A percentile compares a stretch with the other conserved stretches of the same genome.
phyloP scores from a whole-genome alignment of 2,888 invertebrate species.

The Coenonympha glycerion region DNA sequence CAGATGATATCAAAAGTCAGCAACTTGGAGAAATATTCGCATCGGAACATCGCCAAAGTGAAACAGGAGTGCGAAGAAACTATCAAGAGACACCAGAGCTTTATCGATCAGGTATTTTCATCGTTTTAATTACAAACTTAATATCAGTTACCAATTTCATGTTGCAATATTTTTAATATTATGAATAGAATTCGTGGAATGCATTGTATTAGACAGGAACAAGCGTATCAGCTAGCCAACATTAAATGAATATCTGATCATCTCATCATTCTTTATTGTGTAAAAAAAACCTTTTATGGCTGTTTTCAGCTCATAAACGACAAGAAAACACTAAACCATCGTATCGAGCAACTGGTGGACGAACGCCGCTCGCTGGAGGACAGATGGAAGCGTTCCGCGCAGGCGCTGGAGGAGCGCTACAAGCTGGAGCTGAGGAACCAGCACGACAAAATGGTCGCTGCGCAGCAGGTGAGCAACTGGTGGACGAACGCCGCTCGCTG shows the following conservation, averaged over 20 bases:
- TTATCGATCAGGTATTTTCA: constrained; percentile 87
- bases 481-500: constrained; percentile 78
- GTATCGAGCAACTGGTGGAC: constrained; percentile 81
- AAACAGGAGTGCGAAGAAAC: constrained; percentile 82
- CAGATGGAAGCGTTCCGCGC: constrained; percentile 78
- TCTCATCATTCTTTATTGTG: not conserved
- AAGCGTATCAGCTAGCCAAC: too few relatives aligned
- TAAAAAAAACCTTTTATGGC: not conserved
- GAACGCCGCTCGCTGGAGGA: constrained; percentile 80
- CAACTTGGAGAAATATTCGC: constrained; percentile 63
- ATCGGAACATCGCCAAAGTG: constrained; percentile 55
- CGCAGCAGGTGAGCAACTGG: constrained; percentile 79
- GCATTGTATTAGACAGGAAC: too few relatives aligned
- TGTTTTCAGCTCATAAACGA: constrained; percentile 80
- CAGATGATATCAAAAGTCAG: constrained; percentile 69
- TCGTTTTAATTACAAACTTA: too few relatives aligned
- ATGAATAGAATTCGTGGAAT: too few relatives aligned
- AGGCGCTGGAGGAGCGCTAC: constrained; percentile 83
- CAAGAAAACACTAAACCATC: constrained; percentile 84
- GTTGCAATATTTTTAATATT: too few relatives aligned
- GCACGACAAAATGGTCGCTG: constrained; percentile 84
- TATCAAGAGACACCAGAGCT: constrained; percentile 86
- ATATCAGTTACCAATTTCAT: too few relatives aligned
- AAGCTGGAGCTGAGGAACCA: constrained; percentile 83
- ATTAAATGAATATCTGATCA: too few relatives aligned